These are phyloP conservation scores for Perizoma affinitatum DNA, from an alignment of 2,888 invertebrate species.

Conservation along the genomic window DNA sequence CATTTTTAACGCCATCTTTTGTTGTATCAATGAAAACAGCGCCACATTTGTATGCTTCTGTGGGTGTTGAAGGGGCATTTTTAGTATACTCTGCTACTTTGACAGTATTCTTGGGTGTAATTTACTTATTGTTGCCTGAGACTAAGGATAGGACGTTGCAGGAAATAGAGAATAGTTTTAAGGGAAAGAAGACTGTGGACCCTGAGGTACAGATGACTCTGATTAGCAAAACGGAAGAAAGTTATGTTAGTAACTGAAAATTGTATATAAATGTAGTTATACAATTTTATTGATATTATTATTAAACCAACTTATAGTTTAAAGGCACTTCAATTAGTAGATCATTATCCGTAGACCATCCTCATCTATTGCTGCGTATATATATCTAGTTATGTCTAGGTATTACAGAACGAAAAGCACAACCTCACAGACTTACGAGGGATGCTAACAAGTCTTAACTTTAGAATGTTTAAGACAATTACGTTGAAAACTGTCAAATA, in stretches of 20 bases:
- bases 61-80: slow-evolving; percentile 76
- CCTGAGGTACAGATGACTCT: slow-evolving; percentile 69
- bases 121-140: slow-evolving; percentile 71
- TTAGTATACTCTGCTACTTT: slow-evolving; percentile 71
- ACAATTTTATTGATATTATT: slow-evolving; percentile 12
- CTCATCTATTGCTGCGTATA: too few species aligned
- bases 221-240: slow-evolving; percentile 43
- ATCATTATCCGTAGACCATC: background rate
- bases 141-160: slow-evolving; percentile 77
- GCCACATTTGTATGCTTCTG: slow-evolving; percentile 71
- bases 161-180: slow-evolving; percentile 77
- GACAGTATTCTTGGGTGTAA: slow-evolving; percentile 62
- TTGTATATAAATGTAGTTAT: background rate
- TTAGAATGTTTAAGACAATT: too few species aligned
- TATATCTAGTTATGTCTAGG: too few species aligned
- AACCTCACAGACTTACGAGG: too few species aligned
- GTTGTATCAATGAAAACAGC: slow-evolving; percentile 80
- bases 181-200: slow-evolving; percentile 61
- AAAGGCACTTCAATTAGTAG: background rate
- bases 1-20: slow-evolving; percentile 74
- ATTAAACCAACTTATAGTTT: background rate
- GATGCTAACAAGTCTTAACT: too few species aligned
- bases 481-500: too few species aligned
- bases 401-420: too few species aligned
- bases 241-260: background rate